A percentile compares a stretch with the other conserved stretches of the same genome.
phyloP scores from a whole-genome alignment of 2,888 invertebrate genomes.

The Scrobipalpa atriplicella region DNA sequence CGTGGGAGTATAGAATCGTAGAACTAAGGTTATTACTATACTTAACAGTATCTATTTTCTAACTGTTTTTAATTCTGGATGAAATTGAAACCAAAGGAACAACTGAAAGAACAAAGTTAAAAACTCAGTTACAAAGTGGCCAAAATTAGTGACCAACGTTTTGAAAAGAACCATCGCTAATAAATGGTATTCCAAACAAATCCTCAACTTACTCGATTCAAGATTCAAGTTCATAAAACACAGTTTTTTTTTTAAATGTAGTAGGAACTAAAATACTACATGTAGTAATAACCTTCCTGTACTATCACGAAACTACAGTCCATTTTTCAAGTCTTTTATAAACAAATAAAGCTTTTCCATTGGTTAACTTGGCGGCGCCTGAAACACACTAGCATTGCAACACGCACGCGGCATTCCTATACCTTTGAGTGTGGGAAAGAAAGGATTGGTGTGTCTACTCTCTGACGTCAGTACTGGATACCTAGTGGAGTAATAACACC shows the following conservation, averaged over 20 bases:
- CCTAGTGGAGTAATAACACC: constrained; percentile 77
- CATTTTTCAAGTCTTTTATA: constrained; percentile 41
- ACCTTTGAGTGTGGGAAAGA: constrained; percentile 79
- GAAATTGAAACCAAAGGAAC: too few species aligned
- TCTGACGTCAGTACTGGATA: constrained; percentile 81
- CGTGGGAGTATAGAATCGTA: constrained; percentile 13
- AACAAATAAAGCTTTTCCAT: constrained; percentile 47
- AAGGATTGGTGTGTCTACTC: constrained; percentile 80
- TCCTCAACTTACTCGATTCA: too few species aligned
- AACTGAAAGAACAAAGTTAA: too few species aligned
- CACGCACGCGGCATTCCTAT: constrained; percentile 79
- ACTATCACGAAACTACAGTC: constrained; percentile 1
- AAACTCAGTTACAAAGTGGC: too few species aligned
- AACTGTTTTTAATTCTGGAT: too few species aligned
- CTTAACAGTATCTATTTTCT: neutral
- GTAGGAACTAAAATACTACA: neutral
- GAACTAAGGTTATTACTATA: neutral
- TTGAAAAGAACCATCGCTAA: too few species aligned
- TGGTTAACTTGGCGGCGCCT: constrained; percentile 54
- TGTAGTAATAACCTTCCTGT: constrained; percentile 7
- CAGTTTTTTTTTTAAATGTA: too few species aligned
- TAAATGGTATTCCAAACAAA: too few species aligned
- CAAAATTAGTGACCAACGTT: too few species aligned
- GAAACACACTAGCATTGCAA: constrained; percentile 49
- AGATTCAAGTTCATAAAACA: too few species aligned